Percentiles rank a stretch among this genome's conserved stretches.
Conservation (phyloP, 2,797 vertebrate genomes). For the Nasua narica region DNA sequence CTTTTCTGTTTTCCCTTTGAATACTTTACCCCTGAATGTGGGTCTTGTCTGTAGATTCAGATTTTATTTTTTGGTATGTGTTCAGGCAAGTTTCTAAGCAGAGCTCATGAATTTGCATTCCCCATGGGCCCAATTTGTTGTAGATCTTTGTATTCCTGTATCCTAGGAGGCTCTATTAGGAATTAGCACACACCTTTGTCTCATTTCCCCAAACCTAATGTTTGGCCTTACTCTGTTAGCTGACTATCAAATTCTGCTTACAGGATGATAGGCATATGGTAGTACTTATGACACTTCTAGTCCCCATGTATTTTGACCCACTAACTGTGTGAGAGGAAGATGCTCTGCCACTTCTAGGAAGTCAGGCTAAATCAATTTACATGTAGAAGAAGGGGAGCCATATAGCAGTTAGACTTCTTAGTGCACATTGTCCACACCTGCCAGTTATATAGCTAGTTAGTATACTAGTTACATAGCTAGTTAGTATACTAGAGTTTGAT, state of each 20-base stretch:
- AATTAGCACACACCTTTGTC: not conserved
- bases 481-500: not conserved
- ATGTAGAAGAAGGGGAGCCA: not conserved
- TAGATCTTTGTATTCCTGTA: not conserved
- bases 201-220: conserved; percentile 13
- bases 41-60: not conserved
- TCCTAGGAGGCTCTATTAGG: not conserved
- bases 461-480: not conserved
- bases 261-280: not conserved
- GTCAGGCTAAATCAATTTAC: not conserved
- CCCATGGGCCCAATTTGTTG: not conserved
- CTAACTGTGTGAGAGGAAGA: not conserved
- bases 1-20: not conserved
- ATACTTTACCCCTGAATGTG: not conserved
- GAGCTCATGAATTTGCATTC: not conserved
- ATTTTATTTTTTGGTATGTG: not conserved
- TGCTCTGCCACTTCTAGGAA: not conserved
- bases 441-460: not conserved
- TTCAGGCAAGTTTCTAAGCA: not conserved
- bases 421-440: not conserved
- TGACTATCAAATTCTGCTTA: not conserved
- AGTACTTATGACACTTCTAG: not conserved
- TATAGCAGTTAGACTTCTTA: not conserved
- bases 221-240: not conserved
- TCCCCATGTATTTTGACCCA: not conserved